phyloP scores from a whole-genome alignment of 2,113 vertebrate genomes.

The Cheirogaleus medius region DNA sequence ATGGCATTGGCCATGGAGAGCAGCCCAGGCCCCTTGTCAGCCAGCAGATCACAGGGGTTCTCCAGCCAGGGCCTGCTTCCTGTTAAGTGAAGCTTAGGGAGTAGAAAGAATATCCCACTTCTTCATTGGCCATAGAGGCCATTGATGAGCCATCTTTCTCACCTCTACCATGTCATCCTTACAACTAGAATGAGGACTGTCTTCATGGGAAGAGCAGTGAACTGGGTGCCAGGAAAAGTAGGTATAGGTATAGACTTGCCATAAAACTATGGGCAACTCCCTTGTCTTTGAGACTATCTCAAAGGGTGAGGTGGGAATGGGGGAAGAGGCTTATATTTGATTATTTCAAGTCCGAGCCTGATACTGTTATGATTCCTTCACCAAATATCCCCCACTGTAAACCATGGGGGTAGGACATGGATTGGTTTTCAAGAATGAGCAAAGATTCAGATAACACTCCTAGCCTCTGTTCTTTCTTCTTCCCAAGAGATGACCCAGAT shows the following conservation, averaged over 20 bases:
- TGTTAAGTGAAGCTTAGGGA: not conserved
- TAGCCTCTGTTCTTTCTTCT: not conserved
- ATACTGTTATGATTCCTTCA: not conserved
- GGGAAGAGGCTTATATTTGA: not conserved
- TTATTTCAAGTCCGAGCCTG: not conserved
- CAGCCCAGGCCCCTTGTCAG: not conserved
- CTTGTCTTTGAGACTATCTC: not conserved
- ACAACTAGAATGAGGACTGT: not conserved
- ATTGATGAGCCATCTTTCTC: not conserved
- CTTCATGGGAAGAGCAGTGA: not conserved
- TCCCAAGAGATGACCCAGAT: not conserved
- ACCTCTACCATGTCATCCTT: not conserved
- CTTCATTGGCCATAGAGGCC: not conserved
- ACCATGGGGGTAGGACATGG: not conserved
- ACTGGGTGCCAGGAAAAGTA: not conserved
- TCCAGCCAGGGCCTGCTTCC: not conserved
- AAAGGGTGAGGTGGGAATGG: not conserved
- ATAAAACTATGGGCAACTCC: not conserved
- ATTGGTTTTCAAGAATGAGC: not conserved
- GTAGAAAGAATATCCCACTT: not conserved
- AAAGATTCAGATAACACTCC: not conserved
- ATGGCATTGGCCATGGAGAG: not conserved
- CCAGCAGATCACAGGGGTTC: not conserved
- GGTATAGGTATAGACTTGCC: not conserved
- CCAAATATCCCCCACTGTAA: not conserved